Base-by-base conservation (phyloP, 2,113 vertebrate species). In the Cairina moschata region DNA sequence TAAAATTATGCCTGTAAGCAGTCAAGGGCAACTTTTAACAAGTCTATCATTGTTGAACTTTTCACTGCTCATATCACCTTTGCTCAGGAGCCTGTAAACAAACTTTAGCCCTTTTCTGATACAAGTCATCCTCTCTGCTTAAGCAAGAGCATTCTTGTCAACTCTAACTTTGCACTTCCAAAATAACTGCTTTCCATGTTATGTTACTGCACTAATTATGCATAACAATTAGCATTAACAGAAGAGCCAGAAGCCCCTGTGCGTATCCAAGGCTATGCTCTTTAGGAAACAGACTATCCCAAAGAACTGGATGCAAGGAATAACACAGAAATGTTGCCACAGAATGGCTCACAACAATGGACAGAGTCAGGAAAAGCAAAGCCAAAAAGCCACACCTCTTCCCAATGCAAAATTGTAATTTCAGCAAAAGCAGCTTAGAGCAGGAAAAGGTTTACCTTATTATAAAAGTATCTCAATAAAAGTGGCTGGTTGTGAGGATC, bases 1-100 rank as follows among this genome's bases (percentile, higher is more conserved):
- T 96, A 87, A 90, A 86, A 90, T 79, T 44, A 93, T 92, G 96
- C 81, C 95, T 91, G 54, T 32, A 60, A 97, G 91, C 92, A 93
- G 81, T 79, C 77, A 96, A 95, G 93, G 81, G 88, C 91, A 96
- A 79, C 86, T 96, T 92, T 32, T 84, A 87, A 68, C 86, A 66
- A 91, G 91, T 85, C 71, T 91, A 6, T 86, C 32, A 13, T 2
- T 13, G 69, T 66, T 92, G 93, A 96, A 96, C 95, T 97, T 96
- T 62, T 84, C 74, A 12, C n/a, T 73, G 69, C 66, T 96, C 52
- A 4, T 9, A 46, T 31, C 92, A 69, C 83, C 95, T 96, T 38
- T 72, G 60, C 69, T 82, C 90, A 78, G 83, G 50, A 88, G 54
- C 36, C 91, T 83, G 50, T 58, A 50, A 92, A 72, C 40, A 78